These are phyloP conservation scores for Hycleus cichorii DNA, from an alignment of 1,140 invertebrate genomes.

Conservation along the genomic window DNA sequence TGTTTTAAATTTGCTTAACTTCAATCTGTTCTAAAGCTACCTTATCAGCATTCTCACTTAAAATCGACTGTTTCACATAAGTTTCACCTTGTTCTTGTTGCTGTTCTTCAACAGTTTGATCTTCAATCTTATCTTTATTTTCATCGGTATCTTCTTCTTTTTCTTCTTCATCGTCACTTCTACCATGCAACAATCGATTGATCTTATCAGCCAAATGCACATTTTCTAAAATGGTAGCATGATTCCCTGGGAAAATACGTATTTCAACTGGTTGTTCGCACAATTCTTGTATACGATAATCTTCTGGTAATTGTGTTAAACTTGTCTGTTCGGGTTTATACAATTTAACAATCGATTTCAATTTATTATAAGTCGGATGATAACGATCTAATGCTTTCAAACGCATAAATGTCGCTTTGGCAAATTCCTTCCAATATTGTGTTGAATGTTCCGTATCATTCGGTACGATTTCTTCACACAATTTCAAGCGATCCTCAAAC, in stretches of 20 bases:
- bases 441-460: background rate
- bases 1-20: no score
- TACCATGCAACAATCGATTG: background rate
- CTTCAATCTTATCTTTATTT: no score
- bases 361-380: background rate
- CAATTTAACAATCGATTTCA: background rate
- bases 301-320: background rate
- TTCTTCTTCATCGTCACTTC: no score
- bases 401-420: background rate
- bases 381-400: background rate
- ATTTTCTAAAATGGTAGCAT: background rate
- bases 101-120: no score
- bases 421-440: background rate
- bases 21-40: no score
- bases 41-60: no score
- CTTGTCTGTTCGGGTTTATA: background rate
- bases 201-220: background rate
- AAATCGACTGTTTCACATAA: no score
- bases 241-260: background rate
- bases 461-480: background rate
- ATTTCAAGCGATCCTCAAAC: background rate
- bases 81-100: no score
- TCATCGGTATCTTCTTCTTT: no score
- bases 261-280: background rate
- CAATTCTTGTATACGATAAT: background rate